phyloP scores from a whole-genome alignment of 2,797 vertebrate species.

The Simalia tracyae region DNA sequence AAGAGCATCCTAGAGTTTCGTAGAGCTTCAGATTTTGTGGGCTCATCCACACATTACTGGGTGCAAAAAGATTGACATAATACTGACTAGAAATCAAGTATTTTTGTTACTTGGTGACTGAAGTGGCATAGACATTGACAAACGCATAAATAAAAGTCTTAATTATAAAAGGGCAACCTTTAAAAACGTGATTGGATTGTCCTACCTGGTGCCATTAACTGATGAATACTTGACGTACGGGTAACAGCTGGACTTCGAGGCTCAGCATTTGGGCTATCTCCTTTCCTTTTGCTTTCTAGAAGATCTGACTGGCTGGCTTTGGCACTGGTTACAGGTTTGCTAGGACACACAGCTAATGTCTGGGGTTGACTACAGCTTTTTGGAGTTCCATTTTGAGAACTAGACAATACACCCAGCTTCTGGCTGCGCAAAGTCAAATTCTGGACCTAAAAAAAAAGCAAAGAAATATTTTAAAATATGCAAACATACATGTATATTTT shows the following conservation, averaged over 20 bases:
- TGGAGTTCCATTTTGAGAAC: constrained; percentile 84
- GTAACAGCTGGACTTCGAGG: constrained; percentile 75
- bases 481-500: not conserved
- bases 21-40: not conserved
- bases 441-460: constrained; percentile 78
- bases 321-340: constrained; percentile 79
- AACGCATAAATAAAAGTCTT: not conserved
- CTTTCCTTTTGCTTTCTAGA: constrained; percentile 77
- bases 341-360: constrained; percentile 80
- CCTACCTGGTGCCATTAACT: constrained; percentile 84
- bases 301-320: constrained; percentile 81
- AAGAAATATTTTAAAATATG: not conserved
- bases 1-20: not conserved
- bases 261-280: constrained; percentile 76
- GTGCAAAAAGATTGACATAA: not conserved
- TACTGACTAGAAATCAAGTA: not conserved
- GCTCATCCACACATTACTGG: not conserved
- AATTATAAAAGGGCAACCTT: not conserved
- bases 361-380: constrained; percentile 82
- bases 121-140: not conserved
- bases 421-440: constrained; percentile 86
- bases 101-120: not conserved
- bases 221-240: constrained; percentile 79
- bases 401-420: constrained; percentile 81
- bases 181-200: not conserved